A percentile compares a stretch with the other conserved stretches of the same genome.
Evolutionary conservation across 2,888 invertebrate species (phyloP).

Genomic region (Caenorhabditis afra): DNA sequence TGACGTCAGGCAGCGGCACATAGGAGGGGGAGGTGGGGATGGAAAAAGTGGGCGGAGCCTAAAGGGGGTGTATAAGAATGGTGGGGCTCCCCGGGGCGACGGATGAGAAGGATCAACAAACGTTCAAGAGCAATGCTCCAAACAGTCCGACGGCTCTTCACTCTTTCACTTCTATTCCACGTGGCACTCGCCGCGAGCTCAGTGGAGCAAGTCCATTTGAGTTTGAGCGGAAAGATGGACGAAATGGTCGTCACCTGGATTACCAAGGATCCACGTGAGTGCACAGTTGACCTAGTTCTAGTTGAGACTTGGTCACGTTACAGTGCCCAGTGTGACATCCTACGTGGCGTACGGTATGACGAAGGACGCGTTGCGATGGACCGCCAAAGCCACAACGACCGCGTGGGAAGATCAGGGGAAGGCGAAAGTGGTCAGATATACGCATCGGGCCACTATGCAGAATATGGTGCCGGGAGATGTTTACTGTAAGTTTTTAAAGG

Average conservation of each 20-base stretch:
- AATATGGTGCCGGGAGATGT: slow-evolving; percentile 43
- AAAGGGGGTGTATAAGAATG: slow-evolving; percentile 4
- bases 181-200: background rate
- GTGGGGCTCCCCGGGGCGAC: background rate
- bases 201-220: slow-evolving; percentile 61
- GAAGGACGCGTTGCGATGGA: slow-evolving; percentile 10
- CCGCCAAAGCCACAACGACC: slow-evolving; percentile 35
- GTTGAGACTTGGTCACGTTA: slow-evolving; percentile 3
- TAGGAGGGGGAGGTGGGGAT: background rate
- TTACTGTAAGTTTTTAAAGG: slow-evolving; percentile 53
- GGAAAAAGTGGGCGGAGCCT: slow-evolving; percentile 14
- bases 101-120: no score
- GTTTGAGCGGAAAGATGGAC: slow-evolving; percentile 35
- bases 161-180: background rate
- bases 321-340: slow-evolving; percentile 43
- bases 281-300: background rate
- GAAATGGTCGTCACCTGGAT: slow-evolving; percentile 63
- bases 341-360: slow-evolving; percentile 30
- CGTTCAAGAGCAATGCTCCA: no score
- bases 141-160: background rate
- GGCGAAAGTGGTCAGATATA: slow-evolving; percentile 22
- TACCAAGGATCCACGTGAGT: slow-evolving; percentile 56
- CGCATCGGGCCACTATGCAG: slow-evolving; percentile 39
- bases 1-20: no score
- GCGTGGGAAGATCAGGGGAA: slow-evolving; percentile 36